Percentiles rank a stretch among this genome's conserved stretches.
Conservation (phyloP, 2,113 vertebrate species). For the Crotalus viridis region DNA sequence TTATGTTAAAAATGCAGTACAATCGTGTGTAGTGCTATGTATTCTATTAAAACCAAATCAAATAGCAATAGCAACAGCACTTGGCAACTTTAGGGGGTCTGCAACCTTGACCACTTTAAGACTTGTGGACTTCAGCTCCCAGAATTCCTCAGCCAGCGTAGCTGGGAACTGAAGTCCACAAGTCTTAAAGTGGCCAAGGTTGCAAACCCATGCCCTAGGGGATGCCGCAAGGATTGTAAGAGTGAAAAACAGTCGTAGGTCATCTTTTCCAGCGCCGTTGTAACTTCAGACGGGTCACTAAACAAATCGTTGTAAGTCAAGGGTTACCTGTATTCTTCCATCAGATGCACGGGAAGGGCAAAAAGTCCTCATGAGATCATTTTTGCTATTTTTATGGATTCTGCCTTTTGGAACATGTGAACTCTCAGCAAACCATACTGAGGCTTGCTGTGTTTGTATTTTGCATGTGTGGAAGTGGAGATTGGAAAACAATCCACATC, state of each 20-base stretch:
- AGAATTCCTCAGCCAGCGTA: too few species aligned
- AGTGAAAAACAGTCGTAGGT: background rate
- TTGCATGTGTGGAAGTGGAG: background rate
- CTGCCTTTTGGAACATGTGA: background rate
- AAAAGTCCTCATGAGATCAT: background rate
- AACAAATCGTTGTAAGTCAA: background rate
- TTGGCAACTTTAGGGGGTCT: too few species aligned
- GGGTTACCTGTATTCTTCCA: background rate
- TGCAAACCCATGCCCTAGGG: too few species aligned
- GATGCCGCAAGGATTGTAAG: background rate
- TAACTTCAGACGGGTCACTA: background rate
- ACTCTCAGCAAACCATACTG: background rate
- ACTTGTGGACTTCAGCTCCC: too few species aligned
- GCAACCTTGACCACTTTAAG: too few species aligned
- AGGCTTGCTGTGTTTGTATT: background rate
- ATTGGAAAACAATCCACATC: background rate
- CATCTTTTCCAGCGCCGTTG: background rate
- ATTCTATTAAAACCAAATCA: too few species aligned
- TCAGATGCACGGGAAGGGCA: background rate
- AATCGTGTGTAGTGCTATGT: too few species aligned
- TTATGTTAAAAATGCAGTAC: too few species aligned
- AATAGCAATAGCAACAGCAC: too few species aligned
- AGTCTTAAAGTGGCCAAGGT: too few species aligned
- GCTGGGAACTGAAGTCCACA: too few species aligned
- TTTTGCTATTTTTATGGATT: background rate